phyloP scores from a whole-genome alignment of 2,888 invertebrate species.

The Ectemnius cavifrons region DNA sequence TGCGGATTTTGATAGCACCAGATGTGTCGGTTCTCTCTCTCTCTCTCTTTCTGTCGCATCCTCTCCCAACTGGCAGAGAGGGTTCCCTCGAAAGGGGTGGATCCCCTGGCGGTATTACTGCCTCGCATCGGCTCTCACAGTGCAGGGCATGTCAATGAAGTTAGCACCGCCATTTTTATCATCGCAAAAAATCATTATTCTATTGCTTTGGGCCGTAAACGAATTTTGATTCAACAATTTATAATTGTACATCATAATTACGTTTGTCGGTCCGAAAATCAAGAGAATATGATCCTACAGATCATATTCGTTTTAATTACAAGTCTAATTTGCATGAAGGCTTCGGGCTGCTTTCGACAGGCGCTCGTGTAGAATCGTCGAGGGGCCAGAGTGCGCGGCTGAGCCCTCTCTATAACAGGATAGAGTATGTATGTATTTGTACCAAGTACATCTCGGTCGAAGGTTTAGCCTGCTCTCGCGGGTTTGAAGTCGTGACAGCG shows the following conservation, averaged over 20 bases:
- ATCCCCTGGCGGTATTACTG: background rate
- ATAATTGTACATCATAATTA: no score
- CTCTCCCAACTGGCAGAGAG: background rate
- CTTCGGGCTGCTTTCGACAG: background rate
- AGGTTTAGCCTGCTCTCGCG: no score
- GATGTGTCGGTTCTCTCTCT: constrained; percentile 5
- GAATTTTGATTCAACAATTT: no score
- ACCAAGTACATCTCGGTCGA: no score
- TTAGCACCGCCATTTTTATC: background rate
- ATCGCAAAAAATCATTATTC: no score
- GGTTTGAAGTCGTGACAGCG: no score
- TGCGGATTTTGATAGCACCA: constrained; percentile 13
- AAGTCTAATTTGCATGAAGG: constrained; percentile 22
- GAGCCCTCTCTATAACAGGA: no score
- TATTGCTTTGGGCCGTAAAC: no score
- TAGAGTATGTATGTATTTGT: no score
- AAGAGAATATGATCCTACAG: no score
- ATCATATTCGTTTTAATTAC: constrained; percentile 32
- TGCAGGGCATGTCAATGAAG: background rate
- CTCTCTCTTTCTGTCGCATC: background rate
- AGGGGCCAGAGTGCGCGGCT: background rate
- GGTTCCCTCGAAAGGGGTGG: constrained; percentile 12
- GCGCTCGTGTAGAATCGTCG: background rate
- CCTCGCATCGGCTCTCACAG: no score
- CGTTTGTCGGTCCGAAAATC: no score